A percentile compares a stretch with the other conserved stretches of the same genome.
phyloP scores from a whole-genome alignment of 2,113 vertebrate genomes.

The Hydrolagus affinis region DNA sequence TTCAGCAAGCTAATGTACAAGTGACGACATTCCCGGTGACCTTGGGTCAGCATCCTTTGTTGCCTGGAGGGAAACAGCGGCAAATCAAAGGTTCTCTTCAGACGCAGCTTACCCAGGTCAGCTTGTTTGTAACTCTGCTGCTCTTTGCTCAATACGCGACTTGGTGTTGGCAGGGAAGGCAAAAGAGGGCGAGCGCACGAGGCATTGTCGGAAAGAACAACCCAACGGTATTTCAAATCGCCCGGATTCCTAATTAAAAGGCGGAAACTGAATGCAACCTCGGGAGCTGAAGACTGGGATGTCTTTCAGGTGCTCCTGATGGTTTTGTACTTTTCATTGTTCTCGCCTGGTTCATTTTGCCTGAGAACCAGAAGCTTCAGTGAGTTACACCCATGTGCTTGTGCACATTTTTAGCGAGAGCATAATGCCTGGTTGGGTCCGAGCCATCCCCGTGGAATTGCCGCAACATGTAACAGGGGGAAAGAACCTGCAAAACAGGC shows the following conservation, averaged over 20 bases:
- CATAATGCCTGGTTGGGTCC: conserved; percentile 4
- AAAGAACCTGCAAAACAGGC: conserved; percentile 23
- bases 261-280: neutral
- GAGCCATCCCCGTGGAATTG: conserved; percentile 1
- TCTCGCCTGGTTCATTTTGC: neutral
- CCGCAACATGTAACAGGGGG: neutral
- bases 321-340: conserved; percentile 2
- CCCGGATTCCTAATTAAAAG: neutral
- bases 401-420: neutral
- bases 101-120: neutral
- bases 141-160: too few relatives aligned
- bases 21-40: neutral
- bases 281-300: neutral
- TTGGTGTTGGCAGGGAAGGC: too few relatives aligned
- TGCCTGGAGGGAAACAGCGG: neutral
- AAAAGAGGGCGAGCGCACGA: neutral
- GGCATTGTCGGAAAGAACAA: neutral
- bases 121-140: neutral
- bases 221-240: too few relatives aligned
- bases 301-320: neutral
- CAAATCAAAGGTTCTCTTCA: neutral
- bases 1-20: neutral
- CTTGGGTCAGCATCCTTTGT: neutral
- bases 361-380: neutral
- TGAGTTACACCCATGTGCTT: neutral